Conservation (phyloP, 1,140 invertebrate genomes). For the Nephotettix cincticeps region DNA sequence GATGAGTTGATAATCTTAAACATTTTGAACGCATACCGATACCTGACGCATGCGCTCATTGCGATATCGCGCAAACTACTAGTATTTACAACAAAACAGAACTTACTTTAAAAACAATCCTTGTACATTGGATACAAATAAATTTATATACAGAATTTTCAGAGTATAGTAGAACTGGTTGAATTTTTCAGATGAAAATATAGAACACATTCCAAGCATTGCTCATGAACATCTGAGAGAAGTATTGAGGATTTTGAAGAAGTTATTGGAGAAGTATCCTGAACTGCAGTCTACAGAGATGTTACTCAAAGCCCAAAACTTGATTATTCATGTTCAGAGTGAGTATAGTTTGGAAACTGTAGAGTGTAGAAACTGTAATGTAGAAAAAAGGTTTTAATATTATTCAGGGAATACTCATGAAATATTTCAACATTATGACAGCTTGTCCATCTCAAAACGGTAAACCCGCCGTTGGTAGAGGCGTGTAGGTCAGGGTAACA, state of each 20-base stretch:
- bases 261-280: conserved; percentile 3
- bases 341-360: not conserved
- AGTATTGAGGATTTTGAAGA: conserved; percentile 6
- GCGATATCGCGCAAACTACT: not conserved
- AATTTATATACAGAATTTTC: not conserved
- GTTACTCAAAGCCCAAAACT: conserved; percentile 6
- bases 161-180: not conserved
- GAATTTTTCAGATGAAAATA: not conserved
- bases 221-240: conserved; percentile 16
- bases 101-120: too few relatives aligned
- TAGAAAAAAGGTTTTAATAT: too few relatives aligned
- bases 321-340: conserved; percentile 14
- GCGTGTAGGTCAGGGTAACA: too few relatives aligned
- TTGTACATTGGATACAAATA: not conserved
- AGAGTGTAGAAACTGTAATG: not conserved
- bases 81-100: too few relatives aligned
- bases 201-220: not conserved
- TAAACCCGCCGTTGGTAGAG: too few relatives aligned
- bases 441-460: too few relatives aligned
- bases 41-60: not conserved
- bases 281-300: conserved; percentile 7
- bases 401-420: too few relatives aligned
- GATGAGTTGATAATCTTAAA: not conserved
- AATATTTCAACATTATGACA: too few relatives aligned
- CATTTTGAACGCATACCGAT: not conserved